Base-by-base conservation (phyloP, 2,888 invertebrate species). In the Diarsia mendica region DNA sequence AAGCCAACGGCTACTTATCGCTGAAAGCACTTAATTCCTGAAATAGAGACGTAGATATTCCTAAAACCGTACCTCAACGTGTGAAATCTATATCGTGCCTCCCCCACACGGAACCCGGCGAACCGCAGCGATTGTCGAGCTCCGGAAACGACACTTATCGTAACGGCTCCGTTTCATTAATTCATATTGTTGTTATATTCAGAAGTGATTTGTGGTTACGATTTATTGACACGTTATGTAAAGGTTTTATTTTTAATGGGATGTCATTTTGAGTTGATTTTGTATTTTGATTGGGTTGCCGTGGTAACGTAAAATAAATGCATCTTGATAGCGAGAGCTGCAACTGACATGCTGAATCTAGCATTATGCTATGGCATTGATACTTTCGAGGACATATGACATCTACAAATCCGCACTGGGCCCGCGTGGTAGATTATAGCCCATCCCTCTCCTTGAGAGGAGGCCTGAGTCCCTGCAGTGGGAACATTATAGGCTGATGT, bases 71-170 rank as follows among this genome's bases (percentile, higher is more conserved):
- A 48, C 18, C 13, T 68, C 28, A 18, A 68, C 49, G 71, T 81
- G 76, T 76, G 77, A 81, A 69, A 72, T 72, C 28, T n/a, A 77
- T 71, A 77, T 77, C 68, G n/a, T 69, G 66, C 39, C 71, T 72
- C 75, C 77, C 77, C 76, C 65, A 77, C 74, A 69, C 78, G 67
- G 75, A 77, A 76, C 77, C 63, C 49, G 55, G 18, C 61, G 67
- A 68, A 75, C 66, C 77, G 48, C 74, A 65, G 72, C 82, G 77
- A 78, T 70, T 76, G 77, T 75, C 61, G 67, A 84, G 64, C 75
- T 82, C 85, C 87, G 89, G 89, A 90, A 87, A 87, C 81, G 76
- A 83, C 76, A 88, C 78, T 87, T 86, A 87, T 82, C 75, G 76
- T 81, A 83, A 78, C 82, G 73, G 72, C 72, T 80, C 73, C 68